phyloP scores from a whole-genome alignment of 2,797 vertebrate genomes.

The Hypotaenidia okinawae region DNA sequence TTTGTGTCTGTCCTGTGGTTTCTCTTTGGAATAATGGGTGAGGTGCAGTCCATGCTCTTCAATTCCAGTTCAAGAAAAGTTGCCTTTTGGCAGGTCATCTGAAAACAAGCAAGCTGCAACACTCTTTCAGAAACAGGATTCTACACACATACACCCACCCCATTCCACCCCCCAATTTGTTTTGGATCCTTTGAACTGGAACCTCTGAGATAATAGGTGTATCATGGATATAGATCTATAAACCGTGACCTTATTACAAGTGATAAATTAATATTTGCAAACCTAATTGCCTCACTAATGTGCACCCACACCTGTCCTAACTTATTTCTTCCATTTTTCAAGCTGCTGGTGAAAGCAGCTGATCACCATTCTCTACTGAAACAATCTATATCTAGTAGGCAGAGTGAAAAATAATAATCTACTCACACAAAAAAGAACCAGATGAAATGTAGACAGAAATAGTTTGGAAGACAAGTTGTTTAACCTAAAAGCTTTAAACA shows the following conservation, averaged over 20 bases:
- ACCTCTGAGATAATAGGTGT: slow-evolving; percentile 48
- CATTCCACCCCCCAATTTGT: neutral
- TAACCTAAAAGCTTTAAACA: neutral
- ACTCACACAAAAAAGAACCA: neutral
- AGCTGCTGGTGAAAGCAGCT: slow-evolving; percentile 40
- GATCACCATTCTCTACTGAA: slow-evolving; percentile 12
- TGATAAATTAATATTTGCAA: slow-evolving; percentile 75
- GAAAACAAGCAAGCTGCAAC: neutral
- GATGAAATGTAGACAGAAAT: neutral
- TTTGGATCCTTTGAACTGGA: slow-evolving; percentile 33
- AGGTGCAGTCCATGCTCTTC: neutral
- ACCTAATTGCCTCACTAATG: slow-evolving; percentile 75
- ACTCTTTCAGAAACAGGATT: neutral
- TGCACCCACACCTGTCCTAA: slow-evolving; percentile 71
- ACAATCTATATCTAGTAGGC: neutral
- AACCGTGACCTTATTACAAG: slow-evolving; percentile 62
- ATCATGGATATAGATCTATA: slow-evolving; percentile 62
- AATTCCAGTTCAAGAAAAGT: neutral
- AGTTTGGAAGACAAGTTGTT: neutral
- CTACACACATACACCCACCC: no score
- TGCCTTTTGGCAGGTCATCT: neutral
- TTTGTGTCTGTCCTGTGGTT: neutral
- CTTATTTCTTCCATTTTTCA: slow-evolving; percentile 62
- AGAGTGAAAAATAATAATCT: neutral
- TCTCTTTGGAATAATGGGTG: neutral